Evolutionary conservation across 2,797 vertebrate genomes (phyloP).

Genomic region (Xerus rutilus): DNA sequence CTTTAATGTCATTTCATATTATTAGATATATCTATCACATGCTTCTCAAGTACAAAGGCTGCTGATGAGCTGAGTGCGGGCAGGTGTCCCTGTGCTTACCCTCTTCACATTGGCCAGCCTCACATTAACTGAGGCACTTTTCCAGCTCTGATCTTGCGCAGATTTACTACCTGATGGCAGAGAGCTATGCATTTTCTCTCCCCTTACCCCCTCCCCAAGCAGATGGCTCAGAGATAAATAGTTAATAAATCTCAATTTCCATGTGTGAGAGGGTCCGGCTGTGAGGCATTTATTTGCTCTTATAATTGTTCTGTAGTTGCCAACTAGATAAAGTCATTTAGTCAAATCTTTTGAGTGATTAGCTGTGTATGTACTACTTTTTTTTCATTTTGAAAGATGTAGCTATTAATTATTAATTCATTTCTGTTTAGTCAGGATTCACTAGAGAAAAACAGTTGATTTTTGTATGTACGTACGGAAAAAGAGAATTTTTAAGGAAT

Average conservation of each 20-base stretch:
- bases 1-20: conserved; percentile 34
- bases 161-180: neutral
- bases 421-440: neutral
- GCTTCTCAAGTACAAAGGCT: neutral
- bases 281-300: conserved; percentile 19
- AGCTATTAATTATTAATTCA: neutral
- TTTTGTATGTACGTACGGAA: neutral
- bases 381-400: neutral
- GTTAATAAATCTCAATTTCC: conserved; percentile 58
- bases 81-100: neutral
- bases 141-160: conserved; percentile 18
- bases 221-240: conserved; percentile 47
- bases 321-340: neutral
- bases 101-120: neutral
- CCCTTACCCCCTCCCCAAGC: neutral
- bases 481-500: neutral
- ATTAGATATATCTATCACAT: neutral
- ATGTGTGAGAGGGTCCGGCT: neutral
- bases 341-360: neutral
- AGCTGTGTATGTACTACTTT: neutral
- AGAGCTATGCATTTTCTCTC: neutral
- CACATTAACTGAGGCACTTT: neutral
- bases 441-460: neutral
- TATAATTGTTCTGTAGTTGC: neutral
- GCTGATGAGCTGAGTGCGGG: neutral